Evolutionary conservation across 2,797 vertebrate species (phyloP).

Genomic region (Vireo griseus): DNA sequence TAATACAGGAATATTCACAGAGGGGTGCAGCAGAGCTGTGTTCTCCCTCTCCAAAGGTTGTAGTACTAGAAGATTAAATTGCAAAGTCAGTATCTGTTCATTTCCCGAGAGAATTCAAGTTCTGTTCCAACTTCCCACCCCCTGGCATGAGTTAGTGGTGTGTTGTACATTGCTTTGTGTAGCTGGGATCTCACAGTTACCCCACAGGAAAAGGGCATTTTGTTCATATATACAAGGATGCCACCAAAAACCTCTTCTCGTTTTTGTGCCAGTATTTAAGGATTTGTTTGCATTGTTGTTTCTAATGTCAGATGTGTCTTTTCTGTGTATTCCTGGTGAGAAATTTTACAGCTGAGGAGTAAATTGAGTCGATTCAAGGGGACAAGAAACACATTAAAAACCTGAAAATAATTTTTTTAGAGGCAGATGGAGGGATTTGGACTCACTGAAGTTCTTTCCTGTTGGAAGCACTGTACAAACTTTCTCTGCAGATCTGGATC

Average conservation of each 20-base stretch:
- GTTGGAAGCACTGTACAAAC: rapidly evolving
- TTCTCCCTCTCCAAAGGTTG: not conserved
- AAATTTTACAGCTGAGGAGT: not conserved
- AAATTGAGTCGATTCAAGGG: not conserved
- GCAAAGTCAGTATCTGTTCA: not conserved
- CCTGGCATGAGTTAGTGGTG: rapidly evolving
- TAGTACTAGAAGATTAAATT: not conserved
- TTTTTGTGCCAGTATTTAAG: not conserved
- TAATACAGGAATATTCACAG: not conserved
- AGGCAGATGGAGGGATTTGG: not conserved
- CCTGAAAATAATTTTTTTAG: rapidly evolving
- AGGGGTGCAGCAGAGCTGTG: too few species aligned
- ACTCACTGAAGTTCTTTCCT: not conserved
- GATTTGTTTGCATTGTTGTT: not conserved
- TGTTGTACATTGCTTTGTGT: rapidly evolving
- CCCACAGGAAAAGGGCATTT: not conserved
- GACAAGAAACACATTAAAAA: not conserved
- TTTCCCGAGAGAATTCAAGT: not conserved
- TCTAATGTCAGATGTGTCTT: not conserved
- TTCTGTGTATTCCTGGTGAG: not conserved
- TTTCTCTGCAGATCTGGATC: not conserved
- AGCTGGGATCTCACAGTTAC: not conserved
- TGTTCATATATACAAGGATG: not conserved
- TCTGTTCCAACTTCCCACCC: not conserved
- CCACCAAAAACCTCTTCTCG: not conserved